phyloP scores from a whole-genome alignment of 1,140 invertebrate genomes.

The Copidosoma floridanum region DNA sequence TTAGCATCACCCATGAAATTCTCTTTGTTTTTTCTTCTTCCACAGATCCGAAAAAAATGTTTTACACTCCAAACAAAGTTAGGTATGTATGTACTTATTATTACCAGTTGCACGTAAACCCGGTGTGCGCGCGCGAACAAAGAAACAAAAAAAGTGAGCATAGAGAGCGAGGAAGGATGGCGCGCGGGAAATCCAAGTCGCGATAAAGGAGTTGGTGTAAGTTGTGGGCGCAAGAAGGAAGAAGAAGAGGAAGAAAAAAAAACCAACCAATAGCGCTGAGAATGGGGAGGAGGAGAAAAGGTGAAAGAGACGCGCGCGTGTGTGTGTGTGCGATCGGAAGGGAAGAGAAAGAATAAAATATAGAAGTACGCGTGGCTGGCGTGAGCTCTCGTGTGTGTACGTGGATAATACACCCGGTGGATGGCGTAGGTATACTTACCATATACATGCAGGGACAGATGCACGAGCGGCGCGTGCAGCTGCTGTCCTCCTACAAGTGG shows the following conservation, averaged over 20 bases:
- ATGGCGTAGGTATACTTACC: too few species aligned
- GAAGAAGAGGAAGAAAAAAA: conserved; percentile 8
- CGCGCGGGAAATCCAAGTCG: conserved; percentile 7
- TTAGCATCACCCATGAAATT: too few species aligned
- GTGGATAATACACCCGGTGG: too few species aligned
- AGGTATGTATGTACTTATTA: too few species aligned
- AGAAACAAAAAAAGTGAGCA: background rate
- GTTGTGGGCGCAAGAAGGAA: background rate
- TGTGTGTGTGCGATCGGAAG: conserved; percentile 50
- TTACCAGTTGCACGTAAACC: too few species aligned
- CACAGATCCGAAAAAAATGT: too few species aligned
- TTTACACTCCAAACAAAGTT: too few species aligned
- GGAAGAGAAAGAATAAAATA: too few species aligned
- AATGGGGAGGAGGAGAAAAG: background rate
- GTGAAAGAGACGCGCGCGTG: conserved; percentile 38
- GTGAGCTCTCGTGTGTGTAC: background rate
- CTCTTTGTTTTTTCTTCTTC: too few species aligned
- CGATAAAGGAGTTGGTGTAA: conserved; percentile 2
- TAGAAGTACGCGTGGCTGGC: too few species aligned
- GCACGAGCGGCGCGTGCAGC: conserved; percentile 49
- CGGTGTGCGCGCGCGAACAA: background rate
- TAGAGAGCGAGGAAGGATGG: too few species aligned
- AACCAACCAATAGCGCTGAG: background rate
- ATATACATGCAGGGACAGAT: conserved; percentile 50
- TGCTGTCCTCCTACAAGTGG: conserved; percentile 57